Evolutionary conservation across 2,113 vertebrate species (phyloP).

Genomic region (Pristiophorus japonicus): DNA sequence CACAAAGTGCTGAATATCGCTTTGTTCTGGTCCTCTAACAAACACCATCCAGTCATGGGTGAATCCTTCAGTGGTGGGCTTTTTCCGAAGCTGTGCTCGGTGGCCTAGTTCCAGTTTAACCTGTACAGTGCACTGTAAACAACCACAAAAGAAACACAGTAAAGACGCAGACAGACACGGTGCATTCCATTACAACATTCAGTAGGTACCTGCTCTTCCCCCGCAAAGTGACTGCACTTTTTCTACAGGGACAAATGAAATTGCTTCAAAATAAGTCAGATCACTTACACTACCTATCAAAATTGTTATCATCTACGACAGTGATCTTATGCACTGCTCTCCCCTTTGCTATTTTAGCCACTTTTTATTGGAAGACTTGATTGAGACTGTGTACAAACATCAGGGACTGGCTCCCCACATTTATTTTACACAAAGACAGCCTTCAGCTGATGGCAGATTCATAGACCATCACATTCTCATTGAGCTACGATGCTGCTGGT

Average conservation of each 20-base stretch:
- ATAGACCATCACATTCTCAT: not conserved
- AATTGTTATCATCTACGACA: not conserved
- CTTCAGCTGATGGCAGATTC: not conserved
- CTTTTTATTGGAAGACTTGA: not conserved
- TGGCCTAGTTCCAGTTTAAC: constrained; percentile 97
- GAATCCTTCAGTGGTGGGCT: constrained; percentile 91
- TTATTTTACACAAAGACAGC: not conserved
- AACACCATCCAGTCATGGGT: constrained; percentile 99
- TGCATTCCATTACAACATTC: not conserved
- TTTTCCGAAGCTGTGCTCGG: constrained; percentile 89
- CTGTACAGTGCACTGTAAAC: constrained; percentile 85
- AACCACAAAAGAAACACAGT: not conserved
- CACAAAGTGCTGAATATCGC: constrained; percentile 97
- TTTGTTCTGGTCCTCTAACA: constrained; percentile 88
- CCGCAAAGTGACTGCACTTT: not conserved
- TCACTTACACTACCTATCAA: not conserved
- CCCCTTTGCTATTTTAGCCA: not conserved
- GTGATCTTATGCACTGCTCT: not conserved
- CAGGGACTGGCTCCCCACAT: not conserved
- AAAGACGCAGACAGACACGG: not conserved
- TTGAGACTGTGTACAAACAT: not conserved
- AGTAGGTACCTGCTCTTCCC: not conserved
- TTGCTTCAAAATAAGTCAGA: not conserved
- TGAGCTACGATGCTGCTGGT: not conserved
- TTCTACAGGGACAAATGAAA: not conserved